These are phyloP conservation scores for Apodemia zela DNA, from an alignment of 2,888 invertebrate species.

Conservation along the genomic window DNA sequence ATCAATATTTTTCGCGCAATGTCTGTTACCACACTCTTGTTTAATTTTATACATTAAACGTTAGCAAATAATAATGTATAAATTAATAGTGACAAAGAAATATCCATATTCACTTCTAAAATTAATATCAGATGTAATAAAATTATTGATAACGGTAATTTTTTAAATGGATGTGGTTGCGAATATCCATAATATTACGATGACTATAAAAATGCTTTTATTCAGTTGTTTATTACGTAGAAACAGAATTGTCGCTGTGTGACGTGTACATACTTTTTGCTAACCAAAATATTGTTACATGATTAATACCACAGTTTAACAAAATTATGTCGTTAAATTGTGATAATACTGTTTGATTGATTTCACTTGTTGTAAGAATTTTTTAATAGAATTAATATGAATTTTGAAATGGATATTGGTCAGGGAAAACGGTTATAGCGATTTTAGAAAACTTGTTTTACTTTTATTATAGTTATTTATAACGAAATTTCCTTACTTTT, in stretches of 20 bases:
- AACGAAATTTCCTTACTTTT: neutral
- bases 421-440: neutral
- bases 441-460: neutral
- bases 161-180: neutral
- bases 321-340: neutral
- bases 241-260: too few species aligned
- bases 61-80: neutral
- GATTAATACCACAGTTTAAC: too few species aligned
- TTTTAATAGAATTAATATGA: neutral
- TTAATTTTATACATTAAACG: neutral
- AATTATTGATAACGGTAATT: neutral
- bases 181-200: too few species aligned
- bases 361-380: neutral
- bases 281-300: too few species aligned
- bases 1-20: constrained; percentile 9
- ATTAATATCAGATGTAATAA: neutral
- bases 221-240: too few species aligned
- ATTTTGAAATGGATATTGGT: neutral
- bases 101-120: neutral
- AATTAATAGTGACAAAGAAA: neutral
- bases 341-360: neutral
- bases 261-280: too few species aligned
- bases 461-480: neutral
- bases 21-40: neutral
- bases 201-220: too few species aligned